Conservation (phyloP, 2,113 vertebrate species). For the Geothlypis trichas region DNA sequence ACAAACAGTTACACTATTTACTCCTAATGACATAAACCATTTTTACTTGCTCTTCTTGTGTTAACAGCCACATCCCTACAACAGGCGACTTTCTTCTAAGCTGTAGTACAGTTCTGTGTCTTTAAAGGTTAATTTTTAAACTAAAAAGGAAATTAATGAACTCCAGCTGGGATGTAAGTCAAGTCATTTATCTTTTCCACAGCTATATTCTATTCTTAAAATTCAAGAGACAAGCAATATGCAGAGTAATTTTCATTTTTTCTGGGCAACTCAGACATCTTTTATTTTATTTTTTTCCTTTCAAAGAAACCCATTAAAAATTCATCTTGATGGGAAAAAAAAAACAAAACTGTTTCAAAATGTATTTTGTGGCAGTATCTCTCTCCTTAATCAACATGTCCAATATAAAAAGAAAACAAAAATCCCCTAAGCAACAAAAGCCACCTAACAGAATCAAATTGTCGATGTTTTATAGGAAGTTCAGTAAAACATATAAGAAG, state of each 20-base stretch:
- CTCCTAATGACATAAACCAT: not conserved
- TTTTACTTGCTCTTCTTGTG: not conserved
- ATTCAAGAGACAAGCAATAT: not conserved
- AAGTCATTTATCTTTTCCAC: not conserved
- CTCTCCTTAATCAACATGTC: not conserved
- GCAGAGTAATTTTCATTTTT: not conserved
- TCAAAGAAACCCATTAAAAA: not conserved
- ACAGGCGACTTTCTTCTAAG: not conserved
- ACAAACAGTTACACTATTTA: not conserved
- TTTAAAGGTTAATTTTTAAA: not conserved
- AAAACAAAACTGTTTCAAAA: not conserved
- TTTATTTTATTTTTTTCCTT: not conserved
- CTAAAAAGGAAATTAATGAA: constrained; percentile 10
- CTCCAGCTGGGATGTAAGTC: not conserved
- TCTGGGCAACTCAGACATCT: not conserved
- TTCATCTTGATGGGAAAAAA: not conserved
- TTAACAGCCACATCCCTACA: not conserved
- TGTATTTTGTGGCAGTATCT: not conserved
- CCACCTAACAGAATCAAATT: not conserved
- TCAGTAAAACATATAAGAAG: not conserved
- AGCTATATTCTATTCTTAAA: not conserved
- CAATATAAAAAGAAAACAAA: not conserved
- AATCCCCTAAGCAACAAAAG: not conserved
- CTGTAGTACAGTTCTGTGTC: not conserved
- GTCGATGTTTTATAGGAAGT: accelerated